Evolutionary conservation across 2,113 vertebrate species (phyloP).

Genomic region (Rhinoptilus africanus): DNA sequence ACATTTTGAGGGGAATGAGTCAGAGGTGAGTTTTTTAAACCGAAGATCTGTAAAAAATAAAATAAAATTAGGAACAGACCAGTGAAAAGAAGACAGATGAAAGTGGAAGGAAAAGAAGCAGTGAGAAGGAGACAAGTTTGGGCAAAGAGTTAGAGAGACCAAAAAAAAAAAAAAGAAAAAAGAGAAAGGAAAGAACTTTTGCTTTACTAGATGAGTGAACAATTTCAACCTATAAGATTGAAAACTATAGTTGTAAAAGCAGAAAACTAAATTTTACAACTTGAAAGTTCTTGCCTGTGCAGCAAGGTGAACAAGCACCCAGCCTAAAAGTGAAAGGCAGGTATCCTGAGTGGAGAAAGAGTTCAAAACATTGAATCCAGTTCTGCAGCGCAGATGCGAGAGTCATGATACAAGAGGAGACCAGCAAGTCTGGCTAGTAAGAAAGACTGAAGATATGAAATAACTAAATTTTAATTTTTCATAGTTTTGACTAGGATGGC

Average conservation of each 20-base stretch:
- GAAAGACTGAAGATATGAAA: neutral
- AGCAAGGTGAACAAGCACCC: neutral
- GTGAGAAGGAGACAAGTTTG: neutral
- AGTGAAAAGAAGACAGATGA: constrained; percentile 19
- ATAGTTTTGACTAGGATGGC: neutral
- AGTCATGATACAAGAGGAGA: neutral
- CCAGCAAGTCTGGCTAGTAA: neutral
- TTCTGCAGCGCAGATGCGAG: neutral
- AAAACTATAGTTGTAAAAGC: neutral
- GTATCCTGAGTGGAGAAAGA: neutral
- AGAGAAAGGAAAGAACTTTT: neutral
- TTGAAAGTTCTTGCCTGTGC: neutral
- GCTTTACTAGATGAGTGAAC: neutral
- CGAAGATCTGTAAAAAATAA: constrained; percentile 13
- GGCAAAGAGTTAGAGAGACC: neutral
- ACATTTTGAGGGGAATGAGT: constrained; percentile 33
- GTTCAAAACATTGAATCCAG: neutral
- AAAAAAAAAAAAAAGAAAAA: neutral
- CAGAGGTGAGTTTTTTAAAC: constrained; percentile 3
- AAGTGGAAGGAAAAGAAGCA: neutral
- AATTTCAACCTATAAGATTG: neutral
- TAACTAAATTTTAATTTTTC: neutral
- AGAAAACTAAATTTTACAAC: neutral
- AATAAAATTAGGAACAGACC: constrained; percentile 42
- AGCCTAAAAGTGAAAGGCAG: neutral